Percentiles rank a stretch among this genome's conserved stretches.
phyloP scores from a whole-genome alignment of 2,797 vertebrate species.

The Emydoidea blandingii region DNA sequence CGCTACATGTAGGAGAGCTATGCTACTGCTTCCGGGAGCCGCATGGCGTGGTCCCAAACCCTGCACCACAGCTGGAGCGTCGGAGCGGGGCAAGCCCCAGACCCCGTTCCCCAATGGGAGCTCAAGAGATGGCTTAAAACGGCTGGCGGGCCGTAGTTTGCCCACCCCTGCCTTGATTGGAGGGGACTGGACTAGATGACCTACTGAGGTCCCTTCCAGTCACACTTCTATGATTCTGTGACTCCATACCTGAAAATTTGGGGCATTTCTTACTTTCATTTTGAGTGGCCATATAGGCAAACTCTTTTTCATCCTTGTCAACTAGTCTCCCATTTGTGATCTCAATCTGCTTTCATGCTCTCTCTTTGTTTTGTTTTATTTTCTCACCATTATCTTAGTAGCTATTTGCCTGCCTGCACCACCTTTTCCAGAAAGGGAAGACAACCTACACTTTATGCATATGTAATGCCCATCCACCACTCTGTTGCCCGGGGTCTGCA shows the following conservation, averaged over 20 bases:
- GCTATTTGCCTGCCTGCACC: background rate
- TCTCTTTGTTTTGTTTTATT: background rate
- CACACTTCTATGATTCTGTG: background rate
- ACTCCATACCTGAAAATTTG: background rate
- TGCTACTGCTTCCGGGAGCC: too few relatives aligned
- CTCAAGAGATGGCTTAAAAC: too few relatives aligned
- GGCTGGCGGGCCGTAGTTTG: too few relatives aligned
- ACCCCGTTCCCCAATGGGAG: too few relatives aligned
- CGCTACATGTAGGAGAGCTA: too few relatives aligned
- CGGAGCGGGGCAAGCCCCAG: too few relatives aligned
- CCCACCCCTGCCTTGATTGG: background rate
- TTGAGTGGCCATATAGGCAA: background rate
- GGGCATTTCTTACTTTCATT: constrained; percentile 4
- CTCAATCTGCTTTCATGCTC: background rate
- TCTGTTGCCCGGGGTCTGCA: too few relatives aligned
- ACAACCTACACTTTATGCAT: background rate
- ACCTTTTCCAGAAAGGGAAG: constrained; percentile 12
- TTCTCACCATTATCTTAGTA: background rate
- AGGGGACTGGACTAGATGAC: background rate
- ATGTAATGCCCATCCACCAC: background rate
- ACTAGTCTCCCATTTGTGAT: constrained; percentile 21
- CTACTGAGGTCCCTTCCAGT: background rate
- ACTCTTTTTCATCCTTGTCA: constrained; percentile 41
- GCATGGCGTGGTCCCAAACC: too few relatives aligned
- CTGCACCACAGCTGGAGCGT: too few relatives aligned